Conservation (phyloP, 2,888 invertebrate genomes). For the Parelbella ahira region DNA sequence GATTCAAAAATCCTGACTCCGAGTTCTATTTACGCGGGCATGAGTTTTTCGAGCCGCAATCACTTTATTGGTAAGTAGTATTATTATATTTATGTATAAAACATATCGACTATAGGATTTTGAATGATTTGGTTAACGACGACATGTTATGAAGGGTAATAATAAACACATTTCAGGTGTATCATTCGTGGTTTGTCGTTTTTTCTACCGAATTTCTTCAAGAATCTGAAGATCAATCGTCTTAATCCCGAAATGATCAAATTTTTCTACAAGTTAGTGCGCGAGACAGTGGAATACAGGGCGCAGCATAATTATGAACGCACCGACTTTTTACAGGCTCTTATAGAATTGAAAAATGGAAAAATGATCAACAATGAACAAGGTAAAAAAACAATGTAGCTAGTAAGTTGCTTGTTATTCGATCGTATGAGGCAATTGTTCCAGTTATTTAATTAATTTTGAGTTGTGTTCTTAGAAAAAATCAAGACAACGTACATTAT, state of each 20-base stretch:
- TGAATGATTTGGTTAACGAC: no score
- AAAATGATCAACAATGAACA: constrained; percentile 41
- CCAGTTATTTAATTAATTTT: no score
- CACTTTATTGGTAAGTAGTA: constrained; percentile 58
- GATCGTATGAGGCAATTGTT: no score
- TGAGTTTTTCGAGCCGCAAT: constrained; percentile 63
- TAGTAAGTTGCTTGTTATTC: no score
- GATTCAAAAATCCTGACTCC: constrained; percentile 74
- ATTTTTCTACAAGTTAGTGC: constrained; percentile 63
- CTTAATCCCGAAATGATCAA: constrained; percentile 53
- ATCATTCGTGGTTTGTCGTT: constrained; percentile 61
- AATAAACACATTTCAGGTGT: constrained; percentile 49
- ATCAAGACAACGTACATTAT: no score
- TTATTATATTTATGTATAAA: no score
- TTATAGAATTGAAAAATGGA: constrained; percentile 72
- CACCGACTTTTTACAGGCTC: constrained; percentile 77
- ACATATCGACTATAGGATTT: no score
- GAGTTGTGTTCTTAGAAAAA: no score
- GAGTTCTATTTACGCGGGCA: constrained; percentile 73
- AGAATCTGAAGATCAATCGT: constrained; percentile 51
- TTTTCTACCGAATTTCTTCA: constrained; percentile 62
- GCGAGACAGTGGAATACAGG: constrained; percentile 59
- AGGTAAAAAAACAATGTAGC: no score
- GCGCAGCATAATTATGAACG: constrained; percentile 52
- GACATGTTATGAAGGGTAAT: no score